Base-by-base conservation (phyloP, 2,113 vertebrate genomes). In the Oryzias celebensis region DNA sequence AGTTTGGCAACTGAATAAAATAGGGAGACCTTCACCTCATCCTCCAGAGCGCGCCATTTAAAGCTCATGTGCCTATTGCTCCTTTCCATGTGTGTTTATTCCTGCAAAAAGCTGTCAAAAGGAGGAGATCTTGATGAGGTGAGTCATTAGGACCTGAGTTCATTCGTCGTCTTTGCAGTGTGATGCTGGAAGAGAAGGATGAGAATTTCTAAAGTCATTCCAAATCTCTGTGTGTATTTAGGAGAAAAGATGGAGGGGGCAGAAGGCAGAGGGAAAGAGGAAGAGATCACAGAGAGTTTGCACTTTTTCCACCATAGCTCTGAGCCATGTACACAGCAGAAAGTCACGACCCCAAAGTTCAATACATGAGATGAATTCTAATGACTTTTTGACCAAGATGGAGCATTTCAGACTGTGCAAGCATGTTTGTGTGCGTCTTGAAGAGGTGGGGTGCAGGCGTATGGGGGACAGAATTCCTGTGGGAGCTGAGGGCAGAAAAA, bases 321-420 rank as follows among this genome's bases (percentile, higher is more conserved):
- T 70, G 71, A 60, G 85, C 71, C 81, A 65, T 82, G 82, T 85
- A 80, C 64, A 77, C 71, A 73, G 84, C 64, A 72, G 78, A 82
- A 86, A 80, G 82, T 86, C 80, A 66, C 59, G 78, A 85, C 82
- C 83, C 72, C 57, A 55, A 75, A 81, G 62, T 64, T 62, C 57
- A 58, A 36, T n/a, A 22, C 78, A 67, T 51, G 69, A 44, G 72
- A 53, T 75, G 84, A 86, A 86, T 86, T 23, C 61, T 74, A 82
- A 80, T 85, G 64, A 62, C 64, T 65, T 67, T 67, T 73, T 62
- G 62, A 65, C 73, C 75, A 58, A 63, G 77, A 73, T 48, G 44
- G 70, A 73, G 57, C 44, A 54, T 58, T 28, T 72, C 55, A 51
- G 61, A 52, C 50, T 43, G 59, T 36, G 45, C 26, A 12, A 61